Conservation (phyloP, 2,888 invertebrate species). For the Tipula vernalis region DNA sequence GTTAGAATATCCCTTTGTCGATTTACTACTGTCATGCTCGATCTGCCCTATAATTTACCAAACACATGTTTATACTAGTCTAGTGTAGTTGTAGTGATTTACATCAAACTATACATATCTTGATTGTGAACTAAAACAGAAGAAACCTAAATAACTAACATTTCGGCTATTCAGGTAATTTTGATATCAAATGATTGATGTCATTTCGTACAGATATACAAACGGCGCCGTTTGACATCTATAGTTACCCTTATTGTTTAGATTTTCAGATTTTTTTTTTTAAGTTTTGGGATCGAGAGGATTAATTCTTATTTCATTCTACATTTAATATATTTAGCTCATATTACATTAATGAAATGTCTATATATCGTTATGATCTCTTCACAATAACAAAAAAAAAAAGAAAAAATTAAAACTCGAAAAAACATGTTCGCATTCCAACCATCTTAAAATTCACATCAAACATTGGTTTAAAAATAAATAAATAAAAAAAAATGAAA, state of each 20-base stretch:
- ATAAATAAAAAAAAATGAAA: not conserved
- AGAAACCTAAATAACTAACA: not conserved
- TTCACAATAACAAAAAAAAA: not conserved
- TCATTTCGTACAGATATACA: not conserved
- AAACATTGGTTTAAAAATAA: not conserved
- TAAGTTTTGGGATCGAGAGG: not conserved
- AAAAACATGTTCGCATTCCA: not conserved
- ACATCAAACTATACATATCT: not conserved
- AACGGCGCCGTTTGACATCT: not conserved
- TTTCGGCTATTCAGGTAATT: not conserved
- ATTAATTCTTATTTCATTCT: not conserved
- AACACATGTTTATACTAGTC: not conserved
- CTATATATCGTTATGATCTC: not conserved
- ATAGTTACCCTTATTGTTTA: not conserved
- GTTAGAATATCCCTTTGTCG: too few relatives aligned
- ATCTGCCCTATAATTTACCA: not conserved
- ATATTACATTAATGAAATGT: not conserved
- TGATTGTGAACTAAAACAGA: not conserved
- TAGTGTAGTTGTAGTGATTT: not conserved
- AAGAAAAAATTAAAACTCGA: not conserved
- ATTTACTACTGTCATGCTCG: not conserved
- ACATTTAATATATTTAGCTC: not conserved
- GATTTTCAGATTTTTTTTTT: not conserved
- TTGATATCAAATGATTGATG: not conserved
- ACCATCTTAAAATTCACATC: not conserved